phyloP scores from a whole-genome alignment of 2,113 vertebrate species.

The Deroptyus accipitrinus region DNA sequence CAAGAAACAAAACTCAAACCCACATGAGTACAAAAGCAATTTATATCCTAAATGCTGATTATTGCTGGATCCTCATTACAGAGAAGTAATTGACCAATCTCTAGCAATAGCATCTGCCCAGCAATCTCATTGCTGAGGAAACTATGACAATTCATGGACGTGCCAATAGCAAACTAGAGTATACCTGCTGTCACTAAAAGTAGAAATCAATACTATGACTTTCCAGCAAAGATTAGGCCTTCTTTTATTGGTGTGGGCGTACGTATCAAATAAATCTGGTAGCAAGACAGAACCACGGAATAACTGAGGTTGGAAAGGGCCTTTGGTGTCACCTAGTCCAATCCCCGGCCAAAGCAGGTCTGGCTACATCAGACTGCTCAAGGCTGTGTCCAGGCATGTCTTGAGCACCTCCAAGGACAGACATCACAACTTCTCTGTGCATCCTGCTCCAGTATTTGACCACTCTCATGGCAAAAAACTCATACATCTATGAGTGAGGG shows the following conservation, averaged over 20 bases:
- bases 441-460: background rate
- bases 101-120: background rate
- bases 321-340: background rate
- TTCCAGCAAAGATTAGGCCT: background rate
- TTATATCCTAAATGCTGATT: background rate
- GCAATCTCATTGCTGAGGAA: background rate
- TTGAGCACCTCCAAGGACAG: background rate
- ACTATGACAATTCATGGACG: rapidly evolving
- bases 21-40: background rate
- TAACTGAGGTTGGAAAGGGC: background rate
- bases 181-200: background rate
- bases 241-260: background rate
- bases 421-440: background rate
- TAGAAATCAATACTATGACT: background rate
- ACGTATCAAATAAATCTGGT: background rate
- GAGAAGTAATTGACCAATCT: background rate
- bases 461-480: background rate
- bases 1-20: background rate
- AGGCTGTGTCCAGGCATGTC: background rate
- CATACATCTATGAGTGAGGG: background rate
- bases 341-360: background rate
- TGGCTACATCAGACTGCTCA: background rate
- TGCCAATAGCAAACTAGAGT: background rate
- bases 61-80: background rate
- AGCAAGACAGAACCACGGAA: background rate